phyloP scores from a whole-genome alignment of 2,113 vertebrate genomes.

The Microcebus ravelobensis region DNA sequence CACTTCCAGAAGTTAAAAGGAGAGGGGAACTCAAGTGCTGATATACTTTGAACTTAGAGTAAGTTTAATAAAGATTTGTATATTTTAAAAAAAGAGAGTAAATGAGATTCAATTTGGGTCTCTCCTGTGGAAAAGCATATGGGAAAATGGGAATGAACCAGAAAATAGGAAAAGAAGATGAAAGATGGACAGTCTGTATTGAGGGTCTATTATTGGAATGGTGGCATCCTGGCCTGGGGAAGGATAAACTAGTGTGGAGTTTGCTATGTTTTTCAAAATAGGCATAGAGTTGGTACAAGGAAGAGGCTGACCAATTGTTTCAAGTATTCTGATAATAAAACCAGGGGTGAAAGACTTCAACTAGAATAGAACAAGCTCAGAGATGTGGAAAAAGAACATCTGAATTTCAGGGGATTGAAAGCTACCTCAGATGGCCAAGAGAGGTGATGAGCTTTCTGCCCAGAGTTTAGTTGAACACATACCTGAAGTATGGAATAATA shows the following conservation, averaged over 20 bases:
- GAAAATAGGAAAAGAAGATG: background rate
- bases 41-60: background rate
- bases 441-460: background rate
- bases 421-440: background rate
- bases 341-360: background rate
- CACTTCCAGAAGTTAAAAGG: background rate
- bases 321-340: background rate
- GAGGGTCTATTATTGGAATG: background rate
- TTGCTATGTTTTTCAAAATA: background rate
- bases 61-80: background rate
- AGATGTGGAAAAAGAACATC: background rate
- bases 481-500: too few species aligned
- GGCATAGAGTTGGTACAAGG: background rate
- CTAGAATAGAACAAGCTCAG: background rate
- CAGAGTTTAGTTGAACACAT: background rate
- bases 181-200: background rate
- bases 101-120: background rate
- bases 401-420: background rate
- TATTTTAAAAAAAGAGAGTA: background rate
- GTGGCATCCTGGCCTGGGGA: background rate
- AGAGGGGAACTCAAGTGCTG: background rate
- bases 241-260: accelerated
- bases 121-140: background rate
- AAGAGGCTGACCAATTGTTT: background rate
- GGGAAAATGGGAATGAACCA: background rate